Conservation (phyloP, 2,888 invertebrate genomes). For the Lysandra coridon region DNA sequence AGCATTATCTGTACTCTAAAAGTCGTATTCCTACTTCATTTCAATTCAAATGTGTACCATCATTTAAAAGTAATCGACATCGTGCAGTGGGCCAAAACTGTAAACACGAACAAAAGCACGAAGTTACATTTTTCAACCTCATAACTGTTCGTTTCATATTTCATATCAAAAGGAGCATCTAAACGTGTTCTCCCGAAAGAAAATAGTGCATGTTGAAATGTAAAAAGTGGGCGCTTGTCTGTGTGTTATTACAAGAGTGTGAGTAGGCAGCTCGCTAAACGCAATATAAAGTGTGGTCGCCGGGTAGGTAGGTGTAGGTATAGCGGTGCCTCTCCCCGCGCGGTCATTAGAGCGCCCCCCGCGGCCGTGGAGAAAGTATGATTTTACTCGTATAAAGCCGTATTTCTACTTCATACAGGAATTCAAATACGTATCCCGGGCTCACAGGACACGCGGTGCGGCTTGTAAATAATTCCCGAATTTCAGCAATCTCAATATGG, state of each 20-base stretch:
- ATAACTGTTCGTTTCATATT: conserved; percentile 21
- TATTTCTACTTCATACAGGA: conserved; percentile 81
- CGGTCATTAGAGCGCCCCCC: conserved; percentile 77
- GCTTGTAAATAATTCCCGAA: conserved; percentile 75
- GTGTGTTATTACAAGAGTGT: conserved; percentile 57
- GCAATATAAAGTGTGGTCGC: conserved; percentile 78
- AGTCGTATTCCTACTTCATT: background rate
- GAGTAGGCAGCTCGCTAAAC: conserved; percentile 73
- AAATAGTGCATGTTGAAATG: conserved; percentile 74
- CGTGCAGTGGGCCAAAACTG: background rate
- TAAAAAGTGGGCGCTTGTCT: conserved; percentile 69
- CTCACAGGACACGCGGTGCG: conserved; percentile 73
- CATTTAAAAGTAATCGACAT: background rate
- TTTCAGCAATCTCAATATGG: conserved; percentile 75
- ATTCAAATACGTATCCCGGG: conserved; percentile 76
- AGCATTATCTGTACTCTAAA: background rate
- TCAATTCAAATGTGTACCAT: background rate
- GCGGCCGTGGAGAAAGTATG: conserved; percentile 77
- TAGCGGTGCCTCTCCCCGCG: conserved; percentile 67
- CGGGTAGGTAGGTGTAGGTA: conserved; percentile 52
- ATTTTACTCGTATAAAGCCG: conserved; percentile 81
- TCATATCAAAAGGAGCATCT: conserved; percentile 30
- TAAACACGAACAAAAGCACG: conserved; percentile 8
- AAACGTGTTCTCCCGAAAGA: conserved; percentile 55
- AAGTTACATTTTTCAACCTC: conserved; percentile 16